Base-by-base conservation (phyloP, 2,888 invertebrate genomes). In the Didymodactylos carnosus region DNA sequence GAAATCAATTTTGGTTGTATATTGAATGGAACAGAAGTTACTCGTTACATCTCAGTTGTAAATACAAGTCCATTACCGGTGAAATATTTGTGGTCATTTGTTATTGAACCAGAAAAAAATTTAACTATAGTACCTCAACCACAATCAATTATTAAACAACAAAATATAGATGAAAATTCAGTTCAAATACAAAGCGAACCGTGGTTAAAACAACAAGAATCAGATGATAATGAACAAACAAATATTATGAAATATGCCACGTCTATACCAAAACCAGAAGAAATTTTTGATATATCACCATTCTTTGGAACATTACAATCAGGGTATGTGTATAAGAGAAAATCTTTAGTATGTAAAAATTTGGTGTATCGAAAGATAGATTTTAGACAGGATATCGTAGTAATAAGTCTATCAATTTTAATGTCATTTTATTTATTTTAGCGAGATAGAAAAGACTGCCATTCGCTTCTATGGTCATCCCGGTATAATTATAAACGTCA, bases 1-100 rank as follows among this genome's bases (percentile, higher is more conserved):
- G 81, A 82, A 76, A 81, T 89, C 6, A 86, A 88, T 80, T 88
- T 90, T 79, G 86, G 86, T 70, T 88, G 88, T 79, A 84, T 88
- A 76, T 80, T 85, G 40, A 80, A 85, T 76, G 85, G 85, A 72
- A 84, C 84, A 2, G 83, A 83, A 49, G 81, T 80, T 1, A 84
- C 84, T 19, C 79, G 82, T 76, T 82, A 82, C 75, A 78, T 88
- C 40, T 83, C 83, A 75, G 79, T 88, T 71, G 83, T 83, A 69
- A 88, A 88, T 79, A 81, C 51, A 40, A 49, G 70, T 41, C 76
- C 76, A 35, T 53, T 77, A 25, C 35, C 74, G 25, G 76, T 77
- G 2, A 71, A 71, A 71, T 77, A 77, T 51, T 29, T 39, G 0
- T 77, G 76, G 76, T 70, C 71, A 39, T 77, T 77, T 69, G 25